These are phyloP conservation scores for Echinarachnius parma DNA, from an alignment of 53 echinoderm and acorn worm species.

Conservation along the genomic window DNA sequence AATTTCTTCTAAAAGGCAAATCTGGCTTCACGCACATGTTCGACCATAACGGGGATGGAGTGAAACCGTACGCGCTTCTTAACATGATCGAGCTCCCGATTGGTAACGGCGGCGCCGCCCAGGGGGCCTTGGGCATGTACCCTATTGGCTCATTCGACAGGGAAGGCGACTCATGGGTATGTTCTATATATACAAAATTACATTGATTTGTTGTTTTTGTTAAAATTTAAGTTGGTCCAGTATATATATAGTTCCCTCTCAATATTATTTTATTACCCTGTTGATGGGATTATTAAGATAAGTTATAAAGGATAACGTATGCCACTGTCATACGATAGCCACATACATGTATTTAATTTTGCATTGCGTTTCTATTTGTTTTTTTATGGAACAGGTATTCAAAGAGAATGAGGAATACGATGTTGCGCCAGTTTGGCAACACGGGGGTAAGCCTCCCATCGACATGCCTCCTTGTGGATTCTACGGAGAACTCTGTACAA, in stretches of 20 bases:
- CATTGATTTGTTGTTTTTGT: too few species aligned
- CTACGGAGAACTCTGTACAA: slow-evolving; percentile 81
- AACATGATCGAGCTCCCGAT: slow-evolving; percentile 45
- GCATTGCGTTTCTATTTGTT: too few species aligned
- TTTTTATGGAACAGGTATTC: slow-evolving; percentile 48
- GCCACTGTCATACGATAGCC: too few species aligned
- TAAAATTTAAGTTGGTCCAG: too few species aligned
- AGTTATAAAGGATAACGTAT: too few species aligned
- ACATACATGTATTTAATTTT: too few species aligned
- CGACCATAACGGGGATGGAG: slow-evolving; percentile 74
- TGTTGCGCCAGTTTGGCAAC: slow-evolving; percentile 50
- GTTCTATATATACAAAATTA: too few species aligned
- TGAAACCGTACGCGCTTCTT: slow-evolving; percentile 49
- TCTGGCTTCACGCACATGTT: too few species aligned
- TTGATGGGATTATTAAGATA: too few species aligned
- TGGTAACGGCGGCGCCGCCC: slow-evolving; percentile 19
- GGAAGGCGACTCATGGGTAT: slow-evolving; percentile 60
- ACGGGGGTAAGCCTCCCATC: slow-evolving; percentile 56
- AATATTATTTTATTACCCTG: too few species aligned
- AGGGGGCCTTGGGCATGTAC: slow-evolving; percentile 53
- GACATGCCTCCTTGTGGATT: slow-evolving; percentile 91
- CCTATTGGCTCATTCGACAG: slow-evolving; percentile 60
- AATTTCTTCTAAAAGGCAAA: too few species aligned
- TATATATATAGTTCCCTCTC: too few species aligned
- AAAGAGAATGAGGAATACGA: slow-evolving; percentile 24